These are phyloP conservation scores for Vipera ursinii DNA, from an alignment of 2,797 vertebrate genomes.

Conservation along the genomic window DNA sequence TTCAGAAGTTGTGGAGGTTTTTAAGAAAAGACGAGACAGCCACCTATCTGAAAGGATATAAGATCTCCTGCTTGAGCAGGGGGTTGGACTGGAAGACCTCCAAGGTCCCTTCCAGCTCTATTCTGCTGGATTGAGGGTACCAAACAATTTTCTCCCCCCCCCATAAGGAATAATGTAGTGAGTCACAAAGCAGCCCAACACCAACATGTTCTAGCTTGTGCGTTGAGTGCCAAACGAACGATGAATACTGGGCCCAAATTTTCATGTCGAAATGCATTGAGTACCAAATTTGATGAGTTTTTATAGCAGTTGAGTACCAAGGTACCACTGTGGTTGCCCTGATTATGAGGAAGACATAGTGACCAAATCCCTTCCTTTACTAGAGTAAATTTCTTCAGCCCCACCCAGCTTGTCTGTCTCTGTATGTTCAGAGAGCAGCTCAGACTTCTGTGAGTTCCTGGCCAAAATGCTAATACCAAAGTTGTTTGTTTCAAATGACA, in stretches of 20 bases:
- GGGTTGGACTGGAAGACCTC: too few relatives aligned
- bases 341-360: not conserved
- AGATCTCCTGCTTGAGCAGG: too few relatives aligned
- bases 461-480: not conserved
- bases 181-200: not conserved
- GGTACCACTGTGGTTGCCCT: not conserved
- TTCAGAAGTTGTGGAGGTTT: too few relatives aligned
- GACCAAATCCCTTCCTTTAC: not conserved
- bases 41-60: too few relatives aligned
- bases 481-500: not conserved
- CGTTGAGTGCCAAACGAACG: not conserved
- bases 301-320: not conserved
- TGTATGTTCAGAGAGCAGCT: not conserved
- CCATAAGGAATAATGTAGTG: not conserved
- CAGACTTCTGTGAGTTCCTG: too few relatives aligned
- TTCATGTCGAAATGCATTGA: not conserved
- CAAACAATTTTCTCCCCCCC: rapidly evolving
- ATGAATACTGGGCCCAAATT: not conserved
- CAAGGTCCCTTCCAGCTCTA: too few relatives aligned
- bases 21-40: too few relatives aligned
- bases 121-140: too few relatives aligned
- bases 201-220: not conserved
- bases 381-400: not conserved
- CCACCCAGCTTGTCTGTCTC: not conserved
- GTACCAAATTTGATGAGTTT: not conserved